Percentiles rank a stretch among this genome's conserved stretches.
Conservation (phyloP, 2,888 invertebrate genomes). For the Catocala sponsa region DNA sequence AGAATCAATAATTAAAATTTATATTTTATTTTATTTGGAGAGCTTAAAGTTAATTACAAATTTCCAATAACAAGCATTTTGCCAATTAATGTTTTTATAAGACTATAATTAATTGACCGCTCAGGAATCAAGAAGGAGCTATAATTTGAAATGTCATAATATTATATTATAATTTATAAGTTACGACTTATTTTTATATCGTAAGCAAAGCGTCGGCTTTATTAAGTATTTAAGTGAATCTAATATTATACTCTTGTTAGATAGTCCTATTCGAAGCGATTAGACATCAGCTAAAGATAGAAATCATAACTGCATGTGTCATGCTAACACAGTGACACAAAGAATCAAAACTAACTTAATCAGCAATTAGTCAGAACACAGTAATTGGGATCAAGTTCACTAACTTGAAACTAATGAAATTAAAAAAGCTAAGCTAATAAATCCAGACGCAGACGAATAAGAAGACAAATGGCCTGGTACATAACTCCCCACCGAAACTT, state of each 20-base stretch:
- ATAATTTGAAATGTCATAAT: too few species aligned
- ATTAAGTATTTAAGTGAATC: too few species aligned
- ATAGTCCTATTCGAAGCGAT: conserved; percentile 20
- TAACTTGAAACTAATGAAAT: conserved; percentile 61
- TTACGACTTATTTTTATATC: too few species aligned
- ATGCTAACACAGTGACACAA: conserved; percentile 69
- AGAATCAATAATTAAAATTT: too few species aligned
- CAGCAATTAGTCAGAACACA: conserved; percentile 75
- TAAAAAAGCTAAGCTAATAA: conserved; percentile 71
- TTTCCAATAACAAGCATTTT: too few species aligned
- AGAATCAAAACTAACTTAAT: conserved; percentile 67
- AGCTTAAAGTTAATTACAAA: too few species aligned
- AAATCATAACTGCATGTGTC: conserved; percentile 47
- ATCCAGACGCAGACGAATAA: conserved; percentile 75
- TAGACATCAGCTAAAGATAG: conserved; percentile 39
- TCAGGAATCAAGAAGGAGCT: too few species aligned
- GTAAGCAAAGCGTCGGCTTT: too few species aligned
- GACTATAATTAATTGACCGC: too few species aligned
- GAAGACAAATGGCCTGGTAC: conserved; percentile 72
- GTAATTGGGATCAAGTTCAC: conserved; percentile 79
- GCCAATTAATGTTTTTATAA: too few species aligned
- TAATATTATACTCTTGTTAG: conserved; percentile 1
- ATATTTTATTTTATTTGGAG: too few species aligned
- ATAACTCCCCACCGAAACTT: conserved; percentile 61
- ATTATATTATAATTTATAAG: too few species aligned